Base-by-base conservation (phyloP, 2,113 vertebrate genomes). In the Numenius arquata region DNA sequence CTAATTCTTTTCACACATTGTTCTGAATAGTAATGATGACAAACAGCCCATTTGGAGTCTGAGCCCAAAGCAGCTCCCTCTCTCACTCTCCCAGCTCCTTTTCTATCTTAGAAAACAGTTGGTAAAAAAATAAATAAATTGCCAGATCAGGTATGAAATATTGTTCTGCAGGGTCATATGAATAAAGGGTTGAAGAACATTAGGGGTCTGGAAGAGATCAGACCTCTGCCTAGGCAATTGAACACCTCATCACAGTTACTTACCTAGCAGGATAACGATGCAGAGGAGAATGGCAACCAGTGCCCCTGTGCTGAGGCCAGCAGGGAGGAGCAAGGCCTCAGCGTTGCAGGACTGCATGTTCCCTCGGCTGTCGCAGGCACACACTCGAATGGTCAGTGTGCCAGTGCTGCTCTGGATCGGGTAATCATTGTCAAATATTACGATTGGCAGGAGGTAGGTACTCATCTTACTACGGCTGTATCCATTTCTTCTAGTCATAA, bases 381-480 rank as follows among this genome's bases (percentile, higher is more conserved):
- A 98, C 82, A 98, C 98, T 0, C 94, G 97, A 16, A 98, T 98
- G 4, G 98, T 98, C 79, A 98, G 95, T 0, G 98, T 98, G 82
- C 98, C 97, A 0, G 98, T 98, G 93, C 98, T 98, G 95, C 98
- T 99, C 97, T 99, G 99, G 47, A 99, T 99, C 1, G 99, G 99
- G 95, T 99, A 99, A 88, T 99, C 99, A 1, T 99, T 99, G 97
- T 99, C 99, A 55, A 98, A 98, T 93, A 98, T 98, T 72, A 98
- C 85, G 80, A 98, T 55, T 8, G 98, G 98, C 71, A 98, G 76
- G 11, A 98, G 85, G 16, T 98, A 98, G 15, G 96, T 98, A 62
- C 95, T 98, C 40, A 87, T 98, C 95, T 98, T 98, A 71, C 85
- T 96, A 18, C 98, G 98, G 68, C 96, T 98, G 38, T 98, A 98